Evolutionary conservation across 2,797 vertebrate species (phyloP), one percentile per base, ranked within the genome.

Genomic region (Liasis olivaceus): DNA sequence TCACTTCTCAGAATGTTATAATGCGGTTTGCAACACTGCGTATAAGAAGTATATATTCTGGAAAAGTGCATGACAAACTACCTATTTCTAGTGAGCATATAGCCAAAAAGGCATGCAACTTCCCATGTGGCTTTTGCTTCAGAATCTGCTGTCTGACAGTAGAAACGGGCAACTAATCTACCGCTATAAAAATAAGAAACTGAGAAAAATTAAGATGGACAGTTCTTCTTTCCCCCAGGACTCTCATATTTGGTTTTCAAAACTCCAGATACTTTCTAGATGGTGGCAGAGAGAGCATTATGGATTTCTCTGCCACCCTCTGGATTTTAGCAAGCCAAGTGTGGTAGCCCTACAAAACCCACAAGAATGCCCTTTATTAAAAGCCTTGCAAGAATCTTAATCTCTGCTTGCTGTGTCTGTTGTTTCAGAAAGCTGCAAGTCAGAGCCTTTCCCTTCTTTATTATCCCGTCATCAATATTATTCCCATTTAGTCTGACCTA

Each of bases 401-500:
- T 81, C 69, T 69, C 62, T 47, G 87, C 93, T 91, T 28, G 47
- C 22, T 90, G 64, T 88, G n/a, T 54, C 26, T 42, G 63, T 86
- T 58, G 56, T 31, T 81, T 62, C 36, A 84, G 26, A 87, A 59
- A 88, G 60, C 42, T 66, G 6, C 17, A 6, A 1, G n/a, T 85
- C 5, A 62, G 85, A 95, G 58, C 20, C 58, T 26, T 5, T 17
- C 94, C 89, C 64, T 92, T 63, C 11, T 36, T 81, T 87, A 4
- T 1, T 87, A 14, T 92, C 92, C 95, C 85, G 54, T 92, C 93
- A 3, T 5, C 36, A 2, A 12, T 77, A 56, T 88, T 84, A 90
- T 31, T 93, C 77, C 87, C 2, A 51, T 91, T 91, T 95, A 93
- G 2, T 86, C 47, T 93, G 93, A 93, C 93, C 93, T 91, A 93